Base-by-base conservation (phyloP, 92 coral and sea anemone genomes). In the Parazoanthus swiftii region DNA sequence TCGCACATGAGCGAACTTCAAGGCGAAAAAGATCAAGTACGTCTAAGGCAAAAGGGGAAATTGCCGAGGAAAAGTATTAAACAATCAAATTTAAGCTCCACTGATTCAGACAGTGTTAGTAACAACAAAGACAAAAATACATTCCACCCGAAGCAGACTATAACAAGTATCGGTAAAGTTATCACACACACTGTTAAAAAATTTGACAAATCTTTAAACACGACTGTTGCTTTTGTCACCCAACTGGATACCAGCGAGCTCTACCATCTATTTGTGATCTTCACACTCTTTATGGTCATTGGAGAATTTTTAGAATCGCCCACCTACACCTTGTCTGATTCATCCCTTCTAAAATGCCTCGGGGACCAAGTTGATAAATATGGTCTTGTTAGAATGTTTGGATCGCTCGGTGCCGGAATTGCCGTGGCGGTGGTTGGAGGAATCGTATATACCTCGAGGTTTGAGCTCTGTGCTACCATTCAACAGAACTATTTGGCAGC, bases 271-370 rank as follows among this genome's bases (percentile, higher is more conserved):
- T 90, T 90, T 82, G 81, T 90, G 18, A 80, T 90, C 54, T 90
- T 90, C 66, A 85, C 89, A 6, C 81, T 90, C 51, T 67, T 90
- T 80, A 87, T 90, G 44, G 63, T 90, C 48, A 81, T 90, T 23
- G 92, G 92, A 36, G 92, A 90, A 23, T 90, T 90, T 73, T 65
- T 90, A 70, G 92, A 87, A 42, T 90, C 92, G 8, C 92, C 92
- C 9, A 90, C 92, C 9, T 86, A 86, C 90, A 87, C 92, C 0
- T 65, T 90, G 20, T 86, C 92, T 4, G 92, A 90, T 68, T 89
- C 90, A 1, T 90, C 92, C 14, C 89, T 89, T 13, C 82, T 90
- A 56, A 82, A 81, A 36, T 68, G 85, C 16, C 85, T 90, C 36
- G 89, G 85, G 4, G 92, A 90, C 39, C 74, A 87, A 25, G 75